A percentile compares a stretch with the other conserved stretches of the same genome.
Conservation (phyloP, 2,888 invertebrate species). For the Dolomedes plantarius region DNA sequence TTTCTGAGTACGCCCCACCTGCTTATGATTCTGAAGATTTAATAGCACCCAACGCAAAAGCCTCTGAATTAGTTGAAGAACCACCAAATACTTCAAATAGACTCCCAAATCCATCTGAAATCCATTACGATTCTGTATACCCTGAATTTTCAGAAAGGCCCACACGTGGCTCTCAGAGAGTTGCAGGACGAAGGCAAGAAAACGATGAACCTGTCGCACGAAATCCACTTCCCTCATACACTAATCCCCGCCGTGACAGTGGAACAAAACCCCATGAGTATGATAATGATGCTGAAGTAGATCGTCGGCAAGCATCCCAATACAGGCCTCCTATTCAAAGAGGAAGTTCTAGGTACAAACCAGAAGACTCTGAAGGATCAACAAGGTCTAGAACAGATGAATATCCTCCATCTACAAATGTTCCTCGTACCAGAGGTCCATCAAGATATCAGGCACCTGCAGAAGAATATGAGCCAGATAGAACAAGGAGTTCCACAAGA, state of each 20-base stretch:
- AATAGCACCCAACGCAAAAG: background rate
- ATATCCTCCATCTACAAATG: background rate
- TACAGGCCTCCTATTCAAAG: conserved; percentile 55
- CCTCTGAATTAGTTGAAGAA: background rate
- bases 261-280: conserved; percentile 9
- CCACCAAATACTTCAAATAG: conserved; percentile 23
- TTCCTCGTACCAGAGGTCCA: background rate
- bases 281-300: conserved; percentile 23
- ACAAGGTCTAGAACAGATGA: background rate
- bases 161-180: background rate
- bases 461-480: background rate
- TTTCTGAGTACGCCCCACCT: conserved; percentile 26
- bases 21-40: background rate
- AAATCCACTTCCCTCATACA: conserved; percentile 6
- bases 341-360: background rate
- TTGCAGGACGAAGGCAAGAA: background rate
- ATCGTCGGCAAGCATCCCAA: conserved; percentile 12
- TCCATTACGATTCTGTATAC: conserved; percentile 17
- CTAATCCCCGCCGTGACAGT: background rate
- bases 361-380: conserved; percentile 1
- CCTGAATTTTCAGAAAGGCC: background rate
- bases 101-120: conserved; percentile 35
- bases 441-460: background rate
- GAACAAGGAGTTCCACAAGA: conserved; percentile 9
- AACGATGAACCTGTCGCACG: background rate